Evolutionary conservation across 2,797 vertebrate genomes (phyloP), one percentile per base, ranked within the genome.

Genomic region (Trachops cirrhosus): DNA sequence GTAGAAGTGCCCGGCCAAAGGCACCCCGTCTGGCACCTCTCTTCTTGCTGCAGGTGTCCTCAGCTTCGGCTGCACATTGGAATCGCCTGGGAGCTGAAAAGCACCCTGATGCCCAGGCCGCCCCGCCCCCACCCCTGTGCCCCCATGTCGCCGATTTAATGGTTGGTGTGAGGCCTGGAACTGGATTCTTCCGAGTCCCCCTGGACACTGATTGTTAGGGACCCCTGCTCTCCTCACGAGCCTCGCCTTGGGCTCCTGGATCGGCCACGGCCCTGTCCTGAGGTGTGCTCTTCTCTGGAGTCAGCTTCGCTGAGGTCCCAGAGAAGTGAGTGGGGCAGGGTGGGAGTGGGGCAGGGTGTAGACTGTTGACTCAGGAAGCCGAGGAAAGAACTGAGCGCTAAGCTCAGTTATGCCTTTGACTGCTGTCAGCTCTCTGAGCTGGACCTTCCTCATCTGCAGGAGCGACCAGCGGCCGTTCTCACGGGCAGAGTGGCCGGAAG

Each of bases 341-440:
- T 24, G 70, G 26, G 7, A 16, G 3, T 2, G 12, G 4, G 37
- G 12, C n/a, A 0, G 2, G 22, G 57, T 1, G 0, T 9, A 64
- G 71, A 4, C 16, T 6, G 0, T 29, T 21, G 9, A 26, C 8
- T 71, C 62, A n/a, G 73, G 64, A n/a, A 37, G 79, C 79, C 10
- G 6, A 39, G 48, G 57, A 29, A 48, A 59, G 57, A 48, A 10
- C 18, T 9, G 4, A 46, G 16, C 67, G 26, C 46, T 1, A 32
- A 37, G 50, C 18, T 79, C 24, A 2, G n/a, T 0, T 12, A 16
- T 1, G 0, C 24, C 71, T 59, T 24, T 2, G 0, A 32, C 32
- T 29, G 29, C 3, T 24, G 52, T 7, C 54, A 2, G 16, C 80
- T 71, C 52, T 48, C 77, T 2, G 52, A 21, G 57, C 80, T 32